A percentile compares a stretch with the other conserved stretches of the same genome.
Conservation (phyloP, 2,797 vertebrate genomes). For the Novumbra hubbsi region DNA sequence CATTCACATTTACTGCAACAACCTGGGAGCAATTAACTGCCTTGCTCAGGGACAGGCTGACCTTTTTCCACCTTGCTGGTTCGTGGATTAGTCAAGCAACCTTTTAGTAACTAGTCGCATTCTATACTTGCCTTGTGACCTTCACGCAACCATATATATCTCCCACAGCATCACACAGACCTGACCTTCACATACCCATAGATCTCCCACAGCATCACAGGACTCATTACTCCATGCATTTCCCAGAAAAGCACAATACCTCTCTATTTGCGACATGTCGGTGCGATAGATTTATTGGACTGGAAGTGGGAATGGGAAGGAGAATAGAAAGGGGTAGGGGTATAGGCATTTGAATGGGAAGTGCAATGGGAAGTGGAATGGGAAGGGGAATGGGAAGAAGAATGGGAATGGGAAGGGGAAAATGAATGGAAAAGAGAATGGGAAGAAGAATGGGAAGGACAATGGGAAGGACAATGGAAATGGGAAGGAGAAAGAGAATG, state of each 20-base stretch:
- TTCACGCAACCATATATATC: too few species aligned
- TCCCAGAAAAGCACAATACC: neutral
- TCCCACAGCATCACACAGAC: neutral
- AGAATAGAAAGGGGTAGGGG: too few species aligned
- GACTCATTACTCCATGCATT: neutral
- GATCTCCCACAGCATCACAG: conserved; percentile 1
- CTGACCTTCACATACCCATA: neutral
- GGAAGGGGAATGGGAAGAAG: neutral
- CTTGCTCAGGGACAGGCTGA: too few species aligned
- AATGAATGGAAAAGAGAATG: neutral
- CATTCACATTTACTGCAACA: too few species aligned
- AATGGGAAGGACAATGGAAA: neutral
- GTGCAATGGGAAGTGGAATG: neutral
- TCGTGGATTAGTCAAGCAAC: too few species aligned
- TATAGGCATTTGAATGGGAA: too few species aligned
- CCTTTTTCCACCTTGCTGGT: too few species aligned
- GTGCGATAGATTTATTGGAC: conserved; percentile 34
- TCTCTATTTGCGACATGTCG: conserved; percentile 16
- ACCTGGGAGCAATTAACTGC: too few species aligned
- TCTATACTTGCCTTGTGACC: too few species aligned
- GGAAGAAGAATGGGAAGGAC: neutral
- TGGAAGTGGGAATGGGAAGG: neutral
- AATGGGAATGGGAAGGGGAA: too few species aligned
- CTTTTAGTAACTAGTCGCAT: too few species aligned
- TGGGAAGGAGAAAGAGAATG: neutral